Evolutionary conservation across 2,797 vertebrate genomes (phyloP).

Genomic region (Eurystomus glaucurus): DNA sequence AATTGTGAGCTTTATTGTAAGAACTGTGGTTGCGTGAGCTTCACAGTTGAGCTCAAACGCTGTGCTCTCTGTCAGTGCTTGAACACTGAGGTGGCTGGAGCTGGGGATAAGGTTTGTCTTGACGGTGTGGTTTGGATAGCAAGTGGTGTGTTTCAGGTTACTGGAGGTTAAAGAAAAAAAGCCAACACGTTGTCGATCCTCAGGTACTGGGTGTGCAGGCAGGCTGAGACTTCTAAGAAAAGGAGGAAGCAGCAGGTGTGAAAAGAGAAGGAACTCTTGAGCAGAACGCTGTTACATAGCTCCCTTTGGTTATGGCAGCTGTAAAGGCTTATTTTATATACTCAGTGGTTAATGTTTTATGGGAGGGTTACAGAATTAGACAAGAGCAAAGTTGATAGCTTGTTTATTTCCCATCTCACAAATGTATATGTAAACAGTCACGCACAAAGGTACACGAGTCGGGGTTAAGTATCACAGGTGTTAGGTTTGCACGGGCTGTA

Average conservation of each 20-base stretch:
- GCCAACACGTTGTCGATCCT: background rate
- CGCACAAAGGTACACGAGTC: background rate
- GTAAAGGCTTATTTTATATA: background rate
- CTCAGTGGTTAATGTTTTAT: background rate
- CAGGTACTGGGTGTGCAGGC: background rate
- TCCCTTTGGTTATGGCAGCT: background rate
- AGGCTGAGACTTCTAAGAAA: background rate
- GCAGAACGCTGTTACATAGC: background rate
- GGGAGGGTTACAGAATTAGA: background rate
- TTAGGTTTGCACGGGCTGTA: background rate
- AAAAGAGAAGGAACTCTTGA: background rate
- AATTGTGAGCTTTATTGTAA: background rate
- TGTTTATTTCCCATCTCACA: slow-evolving; percentile 67
- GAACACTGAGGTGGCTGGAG: background rate
- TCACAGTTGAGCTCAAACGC: background rate
- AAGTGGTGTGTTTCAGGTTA: background rate
- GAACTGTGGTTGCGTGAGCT: fast-evolving
- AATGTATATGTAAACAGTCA: slow-evolving; percentile 2
- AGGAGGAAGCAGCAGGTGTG: background rate
- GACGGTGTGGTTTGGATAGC: background rate
- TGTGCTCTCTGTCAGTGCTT: background rate
- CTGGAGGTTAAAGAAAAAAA: background rate
- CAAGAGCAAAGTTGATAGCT: background rate
- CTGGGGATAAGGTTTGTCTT: background rate
- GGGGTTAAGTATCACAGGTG: background rate